Evolutionary conservation across 2,888 invertebrate species (phyloP), one percentile per base, ranked within the genome.

Genomic region (Luperina nickerlii): DNA sequence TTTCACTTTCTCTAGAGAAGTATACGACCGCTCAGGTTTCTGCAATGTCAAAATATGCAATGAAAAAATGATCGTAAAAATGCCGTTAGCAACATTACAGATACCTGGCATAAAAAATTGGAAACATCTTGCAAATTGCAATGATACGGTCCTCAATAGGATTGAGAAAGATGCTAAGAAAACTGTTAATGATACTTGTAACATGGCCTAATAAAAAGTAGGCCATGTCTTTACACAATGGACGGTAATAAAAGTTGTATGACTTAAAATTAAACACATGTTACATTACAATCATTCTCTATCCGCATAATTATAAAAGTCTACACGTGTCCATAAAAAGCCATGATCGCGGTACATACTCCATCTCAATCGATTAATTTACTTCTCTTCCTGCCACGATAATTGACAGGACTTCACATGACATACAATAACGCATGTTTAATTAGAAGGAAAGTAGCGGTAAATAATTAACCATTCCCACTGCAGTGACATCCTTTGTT

Each of bases 1-100:
- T 95, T 94, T 95, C 95, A 96, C 95, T 96, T 95, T 95, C 95
- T 92, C 93, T 90, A 83, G 83, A 90, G 90, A 93, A 92, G 90
- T 92, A 92, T 92, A 91, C 90, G 90, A 86, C 88, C 81, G 87
- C 89, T 87, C 87, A 85, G 86, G 86, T 79, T 91, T 93, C 90
- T 90, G 90, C 90, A 89, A 87, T 82, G 84, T 80, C 84, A 88
- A 87, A 90, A 88, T 86, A 83, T 74, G 62, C 38, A 87, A 84
- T 38, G 48, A 80, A 83, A 86, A 74, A 76, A 57, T 71, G 24
- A 48, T 78, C 42, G 66, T 74, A 84, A 73, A 81, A 73, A 60
- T 70, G 13, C 70, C 73, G 86, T 82, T 73, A 77, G 69, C 54
- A 82, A 73, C 32, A 32, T 32, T 32, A 32, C 65, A 63, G 51